Evolutionary conservation across 2,888 invertebrate genomes (phyloP).

Genomic region (Alsophila aescularia): DNA sequence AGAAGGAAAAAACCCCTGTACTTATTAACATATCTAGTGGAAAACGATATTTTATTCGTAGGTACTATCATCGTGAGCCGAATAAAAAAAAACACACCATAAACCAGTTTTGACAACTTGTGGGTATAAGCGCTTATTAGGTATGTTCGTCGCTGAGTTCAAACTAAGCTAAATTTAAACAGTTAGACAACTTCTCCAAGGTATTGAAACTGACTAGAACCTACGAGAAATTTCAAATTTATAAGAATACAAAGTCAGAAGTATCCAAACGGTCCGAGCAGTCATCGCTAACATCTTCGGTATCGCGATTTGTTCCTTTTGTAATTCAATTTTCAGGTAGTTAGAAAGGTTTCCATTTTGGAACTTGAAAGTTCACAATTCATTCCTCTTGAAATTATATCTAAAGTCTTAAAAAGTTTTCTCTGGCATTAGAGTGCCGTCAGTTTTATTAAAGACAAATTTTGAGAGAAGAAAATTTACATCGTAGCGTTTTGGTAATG

Average conservation of each 20-base stretch:
- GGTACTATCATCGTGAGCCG: neutral
- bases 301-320: slow-evolving; percentile 24
- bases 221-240: slow-evolving; percentile 25
- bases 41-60: no score
- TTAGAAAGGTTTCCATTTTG: slow-evolving; percentile 29
- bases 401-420: slow-evolving; percentile 24
- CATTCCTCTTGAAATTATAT: slow-evolving; percentile 21
- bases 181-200: slow-evolving; percentile 12
- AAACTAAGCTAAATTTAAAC: slow-evolving; percentile 13
- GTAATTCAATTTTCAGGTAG: slow-evolving; percentile 29
- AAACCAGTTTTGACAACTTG: neutral
- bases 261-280: slow-evolving; percentile 28
- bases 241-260: slow-evolving; percentile 45
- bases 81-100: neutral
- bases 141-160: neutral
- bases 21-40: no score
- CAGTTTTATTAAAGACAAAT: slow-evolving; percentile 7
- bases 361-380: slow-evolving; percentile 26
- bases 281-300: slow-evolving; percentile 20
- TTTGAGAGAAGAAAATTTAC: slow-evolving; percentile 11
- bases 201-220: slow-evolving; percentile 18
- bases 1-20: no score
- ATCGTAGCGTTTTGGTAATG: slow-evolving; percentile 1
- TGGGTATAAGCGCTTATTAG: neutral
- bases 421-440: slow-evolving; percentile 2